A percentile compares a stretch with the other conserved stretches of the same genome.
phyloP scores from a whole-genome alignment of 2,888 invertebrate genomes.

The Athetis lepigone region DNA sequence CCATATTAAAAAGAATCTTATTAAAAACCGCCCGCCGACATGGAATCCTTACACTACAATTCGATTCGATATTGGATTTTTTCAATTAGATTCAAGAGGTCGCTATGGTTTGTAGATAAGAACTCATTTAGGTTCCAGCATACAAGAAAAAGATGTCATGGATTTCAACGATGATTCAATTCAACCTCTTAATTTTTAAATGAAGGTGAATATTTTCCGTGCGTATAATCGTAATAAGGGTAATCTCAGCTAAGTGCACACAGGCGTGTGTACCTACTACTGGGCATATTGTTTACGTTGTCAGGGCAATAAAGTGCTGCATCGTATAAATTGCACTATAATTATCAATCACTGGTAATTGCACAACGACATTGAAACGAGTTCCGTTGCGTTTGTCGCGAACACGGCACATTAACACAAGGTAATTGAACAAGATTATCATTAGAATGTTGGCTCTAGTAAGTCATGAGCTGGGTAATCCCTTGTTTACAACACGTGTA shows the following conservation, averaged over 20 bases:
- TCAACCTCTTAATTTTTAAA: background rate
- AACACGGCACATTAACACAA: background rate
- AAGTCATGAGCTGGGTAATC: conserved; percentile 25
- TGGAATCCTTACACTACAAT: background rate
- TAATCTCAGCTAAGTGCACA: conserved; percentile 2
- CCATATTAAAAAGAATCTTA: no score
- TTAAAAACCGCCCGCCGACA: no score
- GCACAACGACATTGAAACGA: conserved; percentile 54
- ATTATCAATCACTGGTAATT: conserved; percentile 54
- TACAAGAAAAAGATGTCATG: background rate
- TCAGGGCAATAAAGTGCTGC: conserved; percentile 41
- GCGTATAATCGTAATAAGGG: conserved; percentile 5
- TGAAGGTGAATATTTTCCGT: background rate
- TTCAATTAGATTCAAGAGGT: background rate
- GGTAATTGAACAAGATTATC: conserved; percentile 41
- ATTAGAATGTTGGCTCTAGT: conserved; percentile 31
- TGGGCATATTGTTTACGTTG: conserved; percentile 37
- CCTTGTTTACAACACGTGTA: conserved; percentile 10
- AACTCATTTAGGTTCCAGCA: no score
- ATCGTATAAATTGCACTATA: conserved; percentile 51
- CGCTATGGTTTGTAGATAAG: background rate
- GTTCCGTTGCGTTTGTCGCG: conserved; percentile 29
- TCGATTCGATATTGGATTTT: background rate
- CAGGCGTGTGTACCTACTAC: conserved; percentile 3
- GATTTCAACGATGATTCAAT: background rate